A percentile compares a stretch with the other conserved stretches of the same genome.
These are phyloP conservation scores for Rhynchopsitta pachyrhyncha DNA, from an alignment of 2,113 vertebrate species.

Conservation along the genomic window DNA sequence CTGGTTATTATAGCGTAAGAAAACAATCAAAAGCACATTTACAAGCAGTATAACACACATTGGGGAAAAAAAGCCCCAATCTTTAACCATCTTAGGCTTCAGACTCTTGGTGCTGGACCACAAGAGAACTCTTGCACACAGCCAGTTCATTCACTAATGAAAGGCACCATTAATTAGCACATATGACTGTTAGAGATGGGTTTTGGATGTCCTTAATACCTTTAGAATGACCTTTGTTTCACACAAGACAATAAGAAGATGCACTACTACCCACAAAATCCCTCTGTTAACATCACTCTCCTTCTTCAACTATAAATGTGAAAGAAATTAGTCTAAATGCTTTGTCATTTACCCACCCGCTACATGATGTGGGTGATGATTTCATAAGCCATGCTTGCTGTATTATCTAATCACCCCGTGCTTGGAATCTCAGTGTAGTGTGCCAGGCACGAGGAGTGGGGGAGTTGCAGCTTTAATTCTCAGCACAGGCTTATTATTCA, in stretches of 20 bases:
- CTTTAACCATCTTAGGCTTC: not conserved
- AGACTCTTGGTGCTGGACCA: not conserved
- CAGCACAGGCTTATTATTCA: not conserved
- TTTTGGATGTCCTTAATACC: not conserved
- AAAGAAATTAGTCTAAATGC: not conserved
- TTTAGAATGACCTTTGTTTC: not conserved
- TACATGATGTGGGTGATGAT: not conserved
- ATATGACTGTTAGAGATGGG: not conserved
- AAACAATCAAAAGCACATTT: not conserved
- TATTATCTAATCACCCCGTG: not conserved
- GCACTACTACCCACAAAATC: not conserved
- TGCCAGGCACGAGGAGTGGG: not conserved
- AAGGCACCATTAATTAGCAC: not conserved
- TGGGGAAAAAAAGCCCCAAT: fast-evolving
- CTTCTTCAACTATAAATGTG: not conserved
- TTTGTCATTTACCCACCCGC: not conserved
- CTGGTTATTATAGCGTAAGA: not conserved
- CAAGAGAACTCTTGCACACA: not conserved
- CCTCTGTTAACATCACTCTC: not conserved
- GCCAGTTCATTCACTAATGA: not conserved
- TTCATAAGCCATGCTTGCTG: not conserved
- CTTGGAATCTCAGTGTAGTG: not conserved
- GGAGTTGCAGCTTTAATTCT: not conserved
- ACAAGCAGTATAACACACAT: not conserved
- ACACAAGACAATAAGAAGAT: not conserved